Conservation (phyloP, 1,140 invertebrate genomes). For the Bilobella aurantiaca region DNA sequence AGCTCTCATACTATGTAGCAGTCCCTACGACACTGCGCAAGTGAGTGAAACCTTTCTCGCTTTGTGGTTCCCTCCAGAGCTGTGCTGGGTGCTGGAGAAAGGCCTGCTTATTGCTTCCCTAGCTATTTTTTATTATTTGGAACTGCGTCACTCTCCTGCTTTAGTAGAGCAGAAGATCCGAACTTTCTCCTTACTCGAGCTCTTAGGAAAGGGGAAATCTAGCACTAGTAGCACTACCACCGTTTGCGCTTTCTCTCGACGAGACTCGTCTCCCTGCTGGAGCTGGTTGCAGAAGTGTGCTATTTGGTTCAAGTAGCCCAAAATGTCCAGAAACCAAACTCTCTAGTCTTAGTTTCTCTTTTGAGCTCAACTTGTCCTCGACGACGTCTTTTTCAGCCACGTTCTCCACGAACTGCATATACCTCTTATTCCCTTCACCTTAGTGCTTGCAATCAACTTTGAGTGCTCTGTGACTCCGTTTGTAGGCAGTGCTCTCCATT, state of each 20-base stretch:
- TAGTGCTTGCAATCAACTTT: too few species aligned
- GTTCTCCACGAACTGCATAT: not conserved
- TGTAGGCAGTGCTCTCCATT: too few species aligned
- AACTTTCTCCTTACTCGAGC: not conserved
- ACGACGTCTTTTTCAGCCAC: not conserved
- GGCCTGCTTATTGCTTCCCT: not conserved
- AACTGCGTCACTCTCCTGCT: slow-evolving; percentile 4
- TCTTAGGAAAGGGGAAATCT: not conserved
- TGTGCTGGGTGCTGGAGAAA: too few species aligned
- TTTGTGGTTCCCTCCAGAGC: too few species aligned
- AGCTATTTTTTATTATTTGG: not conserved
- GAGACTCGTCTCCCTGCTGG: not conserved
- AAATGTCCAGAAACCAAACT: not conserved
- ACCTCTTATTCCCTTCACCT: too few species aligned
- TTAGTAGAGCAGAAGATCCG: slow-evolving; percentile 4
- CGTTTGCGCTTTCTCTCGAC: slow-evolving; percentile 3
- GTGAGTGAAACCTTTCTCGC: too few species aligned
- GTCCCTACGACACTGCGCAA: too few species aligned
- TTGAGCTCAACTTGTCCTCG: not conserved
- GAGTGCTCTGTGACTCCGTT: too few species aligned
- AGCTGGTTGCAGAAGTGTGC: too few species aligned
- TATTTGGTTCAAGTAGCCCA: not conserved
- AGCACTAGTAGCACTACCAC: not conserved
- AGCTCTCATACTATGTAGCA: not conserved
- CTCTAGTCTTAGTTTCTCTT: not conserved